Conservation (phyloP, 2,888 invertebrate genomes). For the Tenthredo amoena region DNA sequence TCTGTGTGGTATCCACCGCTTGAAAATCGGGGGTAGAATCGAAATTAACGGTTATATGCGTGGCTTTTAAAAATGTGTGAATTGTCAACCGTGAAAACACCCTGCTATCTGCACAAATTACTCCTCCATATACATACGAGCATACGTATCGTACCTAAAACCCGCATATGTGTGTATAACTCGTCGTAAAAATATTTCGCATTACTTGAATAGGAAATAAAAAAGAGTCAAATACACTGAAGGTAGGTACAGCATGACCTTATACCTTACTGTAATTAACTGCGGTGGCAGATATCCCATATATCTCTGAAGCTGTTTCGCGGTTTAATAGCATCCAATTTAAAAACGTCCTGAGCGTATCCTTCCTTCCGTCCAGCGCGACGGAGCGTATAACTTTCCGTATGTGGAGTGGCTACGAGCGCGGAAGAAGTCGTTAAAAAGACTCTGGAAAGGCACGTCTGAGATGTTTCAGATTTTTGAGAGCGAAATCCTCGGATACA, state of each 20-base stretch:
- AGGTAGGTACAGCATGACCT: neutral
- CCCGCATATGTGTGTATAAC: neutral
- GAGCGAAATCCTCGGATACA: neutral
- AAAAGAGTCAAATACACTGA: neutral
- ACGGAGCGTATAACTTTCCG: slow-evolving; percentile 34
- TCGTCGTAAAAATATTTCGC: neutral
- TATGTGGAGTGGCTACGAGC: neutral
- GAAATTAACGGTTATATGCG: slow-evolving; percentile 21
- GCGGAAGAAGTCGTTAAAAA: slow-evolving; percentile 23
- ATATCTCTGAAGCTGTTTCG: slow-evolving; percentile 32
- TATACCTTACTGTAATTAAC: neutral
- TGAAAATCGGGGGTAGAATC: neutral
- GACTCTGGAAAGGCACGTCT: slow-evolving; percentile 4
- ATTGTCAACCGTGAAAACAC: neutral
- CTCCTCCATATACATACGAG: neutral
- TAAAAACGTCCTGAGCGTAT: slow-evolving; percentile 35
- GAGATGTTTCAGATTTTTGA: slow-evolving; percentile 14
- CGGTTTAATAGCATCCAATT: slow-evolving; percentile 45
- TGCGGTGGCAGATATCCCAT: slow-evolving; percentile 14
- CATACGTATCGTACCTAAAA: neutral
- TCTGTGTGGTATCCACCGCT: neutral
- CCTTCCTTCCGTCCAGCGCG: slow-evolving; percentile 17
- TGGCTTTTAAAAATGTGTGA: neutral
- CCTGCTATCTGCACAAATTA: neutral
- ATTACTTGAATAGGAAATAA: neutral